These are phyloP conservation scores for Thalassarche chlororhynchos DNA, from an alignment of 2,113 vertebrate genomes.

Conservation along the genomic window DNA sequence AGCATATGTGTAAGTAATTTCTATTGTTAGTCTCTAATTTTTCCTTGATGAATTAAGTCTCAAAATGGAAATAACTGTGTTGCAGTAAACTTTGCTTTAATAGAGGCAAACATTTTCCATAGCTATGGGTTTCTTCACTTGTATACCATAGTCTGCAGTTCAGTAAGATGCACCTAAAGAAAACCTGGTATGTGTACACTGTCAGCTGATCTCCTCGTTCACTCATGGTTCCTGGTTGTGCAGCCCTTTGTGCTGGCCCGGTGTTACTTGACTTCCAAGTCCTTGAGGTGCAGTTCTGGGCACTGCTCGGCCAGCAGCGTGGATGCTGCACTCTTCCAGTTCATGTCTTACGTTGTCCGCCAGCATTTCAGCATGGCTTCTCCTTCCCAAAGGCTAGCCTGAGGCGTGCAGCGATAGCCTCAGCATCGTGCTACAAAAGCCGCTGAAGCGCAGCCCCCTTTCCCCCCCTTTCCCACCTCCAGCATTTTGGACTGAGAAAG, in stretches of 20 bases:
- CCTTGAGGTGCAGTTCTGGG: accelerated
- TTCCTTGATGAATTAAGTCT: not conserved
- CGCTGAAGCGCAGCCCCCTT: not conserved
- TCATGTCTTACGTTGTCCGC: accelerated
- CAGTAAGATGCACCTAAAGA: not conserved
- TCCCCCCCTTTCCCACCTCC: not conserved
- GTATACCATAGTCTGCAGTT: not conserved
- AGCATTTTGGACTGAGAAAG: not conserved
- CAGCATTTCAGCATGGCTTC: not conserved
- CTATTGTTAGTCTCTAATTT: not conserved
- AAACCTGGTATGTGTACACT: not conserved
- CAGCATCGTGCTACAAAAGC: accelerated
- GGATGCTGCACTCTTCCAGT: not conserved
- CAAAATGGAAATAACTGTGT: not conserved
- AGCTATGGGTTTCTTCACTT: not conserved
- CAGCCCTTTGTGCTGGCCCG: not conserved
- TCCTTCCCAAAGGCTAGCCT: not conserved
- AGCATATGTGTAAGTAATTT: not conserved
- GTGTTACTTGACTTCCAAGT: no score
- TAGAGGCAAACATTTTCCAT: not conserved
- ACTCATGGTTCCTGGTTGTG: not conserved
- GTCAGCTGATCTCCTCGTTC: not conserved
- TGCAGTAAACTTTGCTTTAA: not conserved
- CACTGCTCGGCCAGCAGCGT: accelerated
- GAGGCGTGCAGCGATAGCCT: accelerated